A percentile compares a stretch with the other conserved stretches of the same genome.
Evolutionary conservation across 2,888 invertebrate genomes (phyloP).

Genomic region (Sclerodermus sp.): DNA sequence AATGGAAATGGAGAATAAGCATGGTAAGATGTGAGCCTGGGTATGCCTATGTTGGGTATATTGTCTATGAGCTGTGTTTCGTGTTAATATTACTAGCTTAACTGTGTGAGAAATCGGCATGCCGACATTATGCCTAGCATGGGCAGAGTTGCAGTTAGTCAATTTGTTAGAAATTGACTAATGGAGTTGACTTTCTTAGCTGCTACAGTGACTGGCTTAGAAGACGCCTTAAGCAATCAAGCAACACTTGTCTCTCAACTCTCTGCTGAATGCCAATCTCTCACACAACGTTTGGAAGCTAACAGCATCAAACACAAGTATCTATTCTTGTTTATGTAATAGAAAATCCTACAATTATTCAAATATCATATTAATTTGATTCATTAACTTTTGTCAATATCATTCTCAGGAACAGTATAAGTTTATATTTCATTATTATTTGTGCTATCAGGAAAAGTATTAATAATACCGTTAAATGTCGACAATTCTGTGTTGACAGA

Average conservation of each 20-base stretch:
- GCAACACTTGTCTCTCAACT: slow-evolving; percentile 92
- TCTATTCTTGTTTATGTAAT: slow-evolving; percentile 13
- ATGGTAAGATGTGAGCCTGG: slow-evolving; percentile 65
- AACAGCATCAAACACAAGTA: slow-evolving; percentile 88
- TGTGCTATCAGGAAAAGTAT: too few species aligned
- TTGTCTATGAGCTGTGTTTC: slow-evolving; percentile 34
- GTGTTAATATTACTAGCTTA: slow-evolving; percentile 10
- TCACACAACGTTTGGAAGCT: slow-evolving; percentile 88
- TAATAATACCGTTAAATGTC: neutral
- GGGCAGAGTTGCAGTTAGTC: slow-evolving; percentile 39
- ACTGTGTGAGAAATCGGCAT: slow-evolving; percentile 54
- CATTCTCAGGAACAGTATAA: too few species aligned
- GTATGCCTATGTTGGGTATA: slow-evolving; percentile 54
- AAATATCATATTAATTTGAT: too few species aligned
- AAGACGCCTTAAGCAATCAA: slow-evolving; percentile 87
- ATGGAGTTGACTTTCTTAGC: slow-evolving; percentile 65
- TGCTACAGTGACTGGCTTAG: slow-evolving; percentile 86
- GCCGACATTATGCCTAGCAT: slow-evolving; percentile 54
- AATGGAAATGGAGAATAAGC: slow-evolving; percentile 79
- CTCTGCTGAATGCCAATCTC: slow-evolving; percentile 84
- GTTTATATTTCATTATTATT: too few species aligned
- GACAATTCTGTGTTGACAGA: slow-evolving; percentile 52
- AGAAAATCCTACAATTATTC: too few species aligned
- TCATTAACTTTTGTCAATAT: too few species aligned
- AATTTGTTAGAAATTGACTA: slow-evolving; percentile 39